These are phyloP conservation scores for Phlogophora meticulosa DNA, from an alignment of 2,888 invertebrate genomes.

Conservation along the genomic window DNA sequence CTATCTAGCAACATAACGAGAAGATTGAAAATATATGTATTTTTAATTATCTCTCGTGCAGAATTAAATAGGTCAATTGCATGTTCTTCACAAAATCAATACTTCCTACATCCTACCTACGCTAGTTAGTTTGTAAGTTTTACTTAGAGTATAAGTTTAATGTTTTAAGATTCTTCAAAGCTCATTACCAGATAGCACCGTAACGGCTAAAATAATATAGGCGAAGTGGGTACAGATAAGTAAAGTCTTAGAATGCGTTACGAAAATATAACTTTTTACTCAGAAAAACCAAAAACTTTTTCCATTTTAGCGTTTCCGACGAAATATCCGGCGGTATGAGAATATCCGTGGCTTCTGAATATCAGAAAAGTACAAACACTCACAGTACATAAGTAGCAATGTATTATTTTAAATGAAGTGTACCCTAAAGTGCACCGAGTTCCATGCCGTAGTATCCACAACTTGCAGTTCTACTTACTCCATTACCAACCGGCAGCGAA, in stretches of 20 bases:
- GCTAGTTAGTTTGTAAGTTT: not conserved
- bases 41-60: conserved; percentile 2
- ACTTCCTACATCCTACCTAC: not conserved
- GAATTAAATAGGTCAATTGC: conserved; percentile 15
- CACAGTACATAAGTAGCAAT: not conserved
- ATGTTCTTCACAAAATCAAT: conserved; percentile 5
- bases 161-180: not conserved
- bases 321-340: not conserved
- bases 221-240: not conserved
- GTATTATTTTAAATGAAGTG: too few relatives aligned
- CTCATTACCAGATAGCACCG: not conserved
- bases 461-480: conserved; percentile 6
- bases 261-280: conserved; percentile 6
- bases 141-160: not conserved
- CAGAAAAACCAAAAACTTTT: conserved; percentile 4
- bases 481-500: conserved; percentile 12
- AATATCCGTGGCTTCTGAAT: not conserved
- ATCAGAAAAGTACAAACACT: not conserved
- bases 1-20: conserved; percentile 1
- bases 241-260: conserved; percentile 3
- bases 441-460: not conserved
- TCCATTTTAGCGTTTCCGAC: not conserved
- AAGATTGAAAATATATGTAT: conserved; percentile 15
- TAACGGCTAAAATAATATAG: not conserved
- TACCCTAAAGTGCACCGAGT: too few relatives aligned